phyloP scores from a whole-genome alignment of 2,113 vertebrate genomes.

The Merops nubicus region DNA sequence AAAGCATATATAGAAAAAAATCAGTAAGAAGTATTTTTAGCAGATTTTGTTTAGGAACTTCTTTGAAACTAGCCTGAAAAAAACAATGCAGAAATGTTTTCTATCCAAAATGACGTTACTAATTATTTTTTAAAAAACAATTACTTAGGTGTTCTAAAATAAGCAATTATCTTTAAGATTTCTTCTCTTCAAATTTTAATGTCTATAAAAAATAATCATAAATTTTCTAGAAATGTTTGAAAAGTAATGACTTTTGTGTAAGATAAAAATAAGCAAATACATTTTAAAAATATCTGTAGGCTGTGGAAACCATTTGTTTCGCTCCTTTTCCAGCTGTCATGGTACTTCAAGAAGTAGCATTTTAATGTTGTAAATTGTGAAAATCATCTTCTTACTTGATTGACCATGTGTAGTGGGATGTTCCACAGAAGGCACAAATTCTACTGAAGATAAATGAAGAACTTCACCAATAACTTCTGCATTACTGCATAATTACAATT shows the following conservation, averaged over 20 bases:
- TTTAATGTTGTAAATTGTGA: neutral
- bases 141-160: neutral
- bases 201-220: neutral
- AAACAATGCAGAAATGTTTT: neutral
- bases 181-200: neutral
- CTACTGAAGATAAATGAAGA: neutral
- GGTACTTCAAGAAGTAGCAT: neutral
- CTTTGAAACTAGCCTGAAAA: neutral
- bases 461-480: neutral
- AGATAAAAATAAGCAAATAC: neutral
- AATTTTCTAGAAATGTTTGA: neutral
- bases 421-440: neutral
- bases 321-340: neutral
- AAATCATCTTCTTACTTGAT: neutral
- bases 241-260: neutral
- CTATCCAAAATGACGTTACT: neutral
- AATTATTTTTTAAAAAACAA: too few relatives aligned
- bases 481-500: neutral
- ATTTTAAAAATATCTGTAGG: neutral
- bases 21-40: neutral
- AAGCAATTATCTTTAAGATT: neutral
- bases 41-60: neutral
- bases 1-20: neutral
- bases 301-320: neutral
- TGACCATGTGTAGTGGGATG: neutral